These are phyloP conservation scores for Phragmatobia fuliginosa DNA, from an alignment of 2,888 invertebrate species.

Conservation along the genomic window DNA sequence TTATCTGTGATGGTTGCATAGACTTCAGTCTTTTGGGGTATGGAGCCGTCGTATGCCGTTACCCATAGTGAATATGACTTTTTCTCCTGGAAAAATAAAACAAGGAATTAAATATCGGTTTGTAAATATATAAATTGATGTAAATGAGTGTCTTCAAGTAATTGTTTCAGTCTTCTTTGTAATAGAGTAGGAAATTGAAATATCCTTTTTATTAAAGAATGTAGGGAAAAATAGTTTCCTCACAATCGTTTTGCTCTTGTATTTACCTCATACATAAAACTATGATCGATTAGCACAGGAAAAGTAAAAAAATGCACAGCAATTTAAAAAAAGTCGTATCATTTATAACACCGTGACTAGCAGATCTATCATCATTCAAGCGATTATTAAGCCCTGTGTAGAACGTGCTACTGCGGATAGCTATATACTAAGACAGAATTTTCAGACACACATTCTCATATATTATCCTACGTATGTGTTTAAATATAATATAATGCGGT, in stretches of 20 bases:
- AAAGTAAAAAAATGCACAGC: neutral
- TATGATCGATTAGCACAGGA: neutral
- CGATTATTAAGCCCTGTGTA: neutral
- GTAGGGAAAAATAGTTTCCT: neutral
- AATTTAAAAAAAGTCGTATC: too few species aligned
- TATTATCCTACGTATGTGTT: too few species aligned
- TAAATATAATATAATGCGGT: too few species aligned
- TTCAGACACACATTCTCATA: too few species aligned
- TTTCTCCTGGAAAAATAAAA: constrained; percentile 73
- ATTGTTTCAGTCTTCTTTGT: neutral
- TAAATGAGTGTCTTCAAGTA: too few species aligned
- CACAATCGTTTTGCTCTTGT: too few species aligned
- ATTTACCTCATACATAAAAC: too few species aligned
- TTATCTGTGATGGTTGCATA: constrained; percentile 74
- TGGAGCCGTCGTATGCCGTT: constrained; percentile 74
- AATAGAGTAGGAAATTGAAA: neutral
- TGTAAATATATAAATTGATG: too few species aligned
- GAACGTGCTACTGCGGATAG: neutral
- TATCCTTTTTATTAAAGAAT: neutral
- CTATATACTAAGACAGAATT: too few species aligned
- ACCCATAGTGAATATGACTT: constrained; percentile 80
- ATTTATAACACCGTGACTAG: neutral
- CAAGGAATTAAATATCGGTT: neutral
- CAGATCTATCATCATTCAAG: neutral
- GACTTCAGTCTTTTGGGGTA: constrained; percentile 78